Conservation (phyloP, 2,797 vertebrate species). For the Antrozous pallidus region DNA sequence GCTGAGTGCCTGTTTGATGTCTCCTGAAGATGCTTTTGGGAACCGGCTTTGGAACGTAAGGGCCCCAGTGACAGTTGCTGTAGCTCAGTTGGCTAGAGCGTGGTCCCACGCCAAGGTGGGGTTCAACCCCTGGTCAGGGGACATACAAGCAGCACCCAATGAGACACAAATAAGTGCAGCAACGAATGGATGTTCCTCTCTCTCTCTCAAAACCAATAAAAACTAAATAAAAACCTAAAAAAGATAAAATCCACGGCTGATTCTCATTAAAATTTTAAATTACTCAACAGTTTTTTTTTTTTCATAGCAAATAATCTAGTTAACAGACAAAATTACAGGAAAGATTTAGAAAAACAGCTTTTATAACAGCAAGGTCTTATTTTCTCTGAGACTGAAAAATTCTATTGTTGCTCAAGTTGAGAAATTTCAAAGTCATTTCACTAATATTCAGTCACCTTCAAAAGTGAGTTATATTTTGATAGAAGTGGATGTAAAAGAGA, state of each 20-base stretch:
- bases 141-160: background rate
- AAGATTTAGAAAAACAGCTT: background rate
- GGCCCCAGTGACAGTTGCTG: no score
- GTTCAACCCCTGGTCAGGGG: background rate
- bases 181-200: background rate
- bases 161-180: background rate
- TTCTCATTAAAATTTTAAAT: background rate
- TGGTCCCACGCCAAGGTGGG: background rate
- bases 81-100: background rate
- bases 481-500: background rate
- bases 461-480: background rate
- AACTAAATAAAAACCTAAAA: background rate
- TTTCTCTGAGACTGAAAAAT: background rate
- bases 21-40: background rate
- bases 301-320: background rate
- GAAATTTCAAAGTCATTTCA: background rate
- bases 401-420: background rate
- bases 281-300: background rate
- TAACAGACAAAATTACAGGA: constrained; percentile 1
- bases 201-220: background rate
- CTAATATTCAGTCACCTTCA: background rate
- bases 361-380: background rate
- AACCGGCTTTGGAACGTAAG: constrained; percentile 18
- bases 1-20: background rate
- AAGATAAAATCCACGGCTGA: background rate